Evolutionary conservation across 2,113 vertebrate species (phyloP).

Genomic region (Psittacus erithacus): DNA sequence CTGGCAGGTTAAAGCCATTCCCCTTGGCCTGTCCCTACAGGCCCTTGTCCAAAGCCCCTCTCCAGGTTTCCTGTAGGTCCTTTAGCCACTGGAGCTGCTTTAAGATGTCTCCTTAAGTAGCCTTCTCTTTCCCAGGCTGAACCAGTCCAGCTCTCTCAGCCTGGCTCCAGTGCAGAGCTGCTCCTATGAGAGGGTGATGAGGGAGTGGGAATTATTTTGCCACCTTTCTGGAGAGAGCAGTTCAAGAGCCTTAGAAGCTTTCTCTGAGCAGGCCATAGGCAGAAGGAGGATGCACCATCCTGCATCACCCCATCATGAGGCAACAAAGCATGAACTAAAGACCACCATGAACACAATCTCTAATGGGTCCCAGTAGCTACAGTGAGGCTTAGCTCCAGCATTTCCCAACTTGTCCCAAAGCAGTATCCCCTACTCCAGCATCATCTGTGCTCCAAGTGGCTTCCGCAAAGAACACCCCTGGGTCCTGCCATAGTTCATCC

Average conservation of each 20-base stretch:
- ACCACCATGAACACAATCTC: rapidly evolving
- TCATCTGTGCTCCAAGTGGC: too few species aligned
- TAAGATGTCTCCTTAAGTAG: background rate
- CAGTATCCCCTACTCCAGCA: background rate
- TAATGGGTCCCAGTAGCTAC: rapidly evolving
- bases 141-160: background rate
- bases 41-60: too few species aligned
- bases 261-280: background rate
- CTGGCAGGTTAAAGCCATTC: too few species aligned
- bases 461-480: background rate
- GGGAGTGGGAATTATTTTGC: background rate
- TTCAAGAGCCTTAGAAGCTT: background rate
- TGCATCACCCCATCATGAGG: background rate
- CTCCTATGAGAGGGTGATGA: background rate
- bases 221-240: background rate
- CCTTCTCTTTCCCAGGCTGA: rapidly evolving
- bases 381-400: rapidly evolving
- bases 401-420: background rate
- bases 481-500: background rate
- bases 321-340: background rate
- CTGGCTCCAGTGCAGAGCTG: background rate
- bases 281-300: background rate
- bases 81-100: too few species aligned
- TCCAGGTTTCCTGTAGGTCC: too few species aligned
- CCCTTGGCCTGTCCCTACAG: too few species aligned